Base-by-base conservation (phyloP, 2,113 vertebrate species). In the Excalfactoria chinensis region DNA sequence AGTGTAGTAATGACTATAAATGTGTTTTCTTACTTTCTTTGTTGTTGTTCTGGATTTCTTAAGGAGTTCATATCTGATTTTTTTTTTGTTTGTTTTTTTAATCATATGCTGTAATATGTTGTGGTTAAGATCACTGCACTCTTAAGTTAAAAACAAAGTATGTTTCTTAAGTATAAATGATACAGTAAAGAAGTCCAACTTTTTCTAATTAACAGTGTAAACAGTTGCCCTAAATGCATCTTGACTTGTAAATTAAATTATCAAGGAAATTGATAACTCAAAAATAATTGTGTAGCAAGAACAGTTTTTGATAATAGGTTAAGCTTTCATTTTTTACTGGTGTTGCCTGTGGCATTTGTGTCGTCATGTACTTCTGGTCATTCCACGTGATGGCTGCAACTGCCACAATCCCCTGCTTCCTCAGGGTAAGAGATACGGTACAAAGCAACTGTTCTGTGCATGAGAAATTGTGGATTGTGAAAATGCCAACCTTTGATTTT, bases 261-360 rank as follows among this genome's bases (percentile, higher is more conserved):
- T 7, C 40, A 83, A 51, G 64, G 26, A 69, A 89, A 48, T 32
- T 12, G 21, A 15, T 26, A 32, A 60, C 28, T 53, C 20, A 41
- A 51, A 63, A 63, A 41, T n/a, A 77, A 9, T 23, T 26, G 9
- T 40, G 23, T n/a, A 21, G 17, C 28, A 40, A 34, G 70, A 69
- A 44, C 5, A 73, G 17, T 37, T 28, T 68, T 85, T 68, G 63
- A 16, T 15, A 6, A 41, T 26, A n/a, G 7, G 16, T 23, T 82
- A 67, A 60, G 23, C 14, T 77, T 35, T 6, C 1, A 1, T 9
- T 40, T 85, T 28, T 67, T 59, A 59, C 1, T 1, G 28, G 3
- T 40, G 28, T 25, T 0, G 2, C 1, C 1, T 10, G 15, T 14
- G n/a, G 18, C 9, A 14, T 7, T 30, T 0, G 1, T 28, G 34